A percentile compares a stretch with the other conserved stretches of the same genome.
Evolutionary conservation across 2,888 invertebrate species (phyloP).

Genomic region (Cataglyphis albicans): DNA sequence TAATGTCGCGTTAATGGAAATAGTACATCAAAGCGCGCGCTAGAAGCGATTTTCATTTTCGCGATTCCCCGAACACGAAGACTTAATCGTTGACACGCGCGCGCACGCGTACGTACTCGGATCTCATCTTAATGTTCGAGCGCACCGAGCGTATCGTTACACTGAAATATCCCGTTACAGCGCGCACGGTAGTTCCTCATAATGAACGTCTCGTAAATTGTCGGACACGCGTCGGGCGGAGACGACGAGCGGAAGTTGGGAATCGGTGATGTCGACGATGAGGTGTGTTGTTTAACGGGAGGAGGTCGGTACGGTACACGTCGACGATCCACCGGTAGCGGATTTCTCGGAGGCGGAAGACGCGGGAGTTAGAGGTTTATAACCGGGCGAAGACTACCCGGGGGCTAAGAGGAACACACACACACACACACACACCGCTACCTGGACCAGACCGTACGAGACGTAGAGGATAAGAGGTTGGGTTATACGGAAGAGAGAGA

Average conservation of each 20-base stretch:
- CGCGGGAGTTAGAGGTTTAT: conserved; percentile 42
- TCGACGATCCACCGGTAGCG: conserved; percentile 7
- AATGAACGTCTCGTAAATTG: conserved; percentile 60
- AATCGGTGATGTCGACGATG: conserved; percentile 3
- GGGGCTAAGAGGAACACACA: conserved; percentile 57
- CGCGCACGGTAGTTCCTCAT: conserved; percentile 18
- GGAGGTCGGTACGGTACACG: not conserved
- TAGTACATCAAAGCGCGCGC: not conserved
- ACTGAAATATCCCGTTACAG: conserved; percentile 3
- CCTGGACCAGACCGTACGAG: conserved; percentile 16
- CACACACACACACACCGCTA: conserved; percentile 49
- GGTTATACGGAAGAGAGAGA: conserved; percentile 69
- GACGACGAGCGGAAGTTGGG: not conserved
- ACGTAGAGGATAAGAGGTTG: conserved; percentile 61
- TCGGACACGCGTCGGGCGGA: conserved; percentile 41
- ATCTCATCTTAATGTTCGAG: not conserved
- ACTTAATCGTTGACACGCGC: not conserved
- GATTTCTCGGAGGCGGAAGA: conserved; percentile 41
- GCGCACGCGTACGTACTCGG: not conserved
- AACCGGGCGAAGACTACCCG: conserved; percentile 37
- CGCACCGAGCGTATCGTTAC: not conserved
- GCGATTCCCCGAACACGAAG: not conserved
- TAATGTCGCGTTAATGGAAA: conserved; percentile 37
- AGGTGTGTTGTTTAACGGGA: not conserved
- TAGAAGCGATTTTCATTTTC: not conserved